Percentiles rank a stretch among this genome's conserved stretches.
These are phyloP conservation scores for Glaucopsyche alexis DNA, from an alignment of 2,888 invertebrate species.

Conservation along the genomic window DNA sequence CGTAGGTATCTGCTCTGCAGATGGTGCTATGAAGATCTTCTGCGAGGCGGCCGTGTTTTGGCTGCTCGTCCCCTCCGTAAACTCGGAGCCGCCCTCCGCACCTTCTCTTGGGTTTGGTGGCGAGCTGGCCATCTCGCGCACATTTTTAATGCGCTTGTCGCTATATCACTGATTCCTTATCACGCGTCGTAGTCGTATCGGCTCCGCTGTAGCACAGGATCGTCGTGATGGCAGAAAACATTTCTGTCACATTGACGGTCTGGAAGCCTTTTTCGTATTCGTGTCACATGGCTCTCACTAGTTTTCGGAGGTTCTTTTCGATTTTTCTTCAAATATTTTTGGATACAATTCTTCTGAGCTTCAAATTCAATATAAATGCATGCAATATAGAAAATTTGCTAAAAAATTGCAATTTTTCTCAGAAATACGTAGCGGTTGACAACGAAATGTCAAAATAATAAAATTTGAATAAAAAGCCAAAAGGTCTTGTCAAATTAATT, in stretches of 20 bases:
- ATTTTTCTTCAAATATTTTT: constrained; percentile 6
- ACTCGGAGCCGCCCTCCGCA: constrained; percentile 72
- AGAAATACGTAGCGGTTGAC: constrained; percentile 79
- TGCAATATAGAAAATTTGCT: constrained; percentile 54
- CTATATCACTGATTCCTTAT: constrained; percentile 70
- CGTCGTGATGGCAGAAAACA: constrained; percentile 78
- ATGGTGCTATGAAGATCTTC: constrained; percentile 75
- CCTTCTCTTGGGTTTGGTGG: constrained; percentile 77
- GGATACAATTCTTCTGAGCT: constrained; percentile 21
- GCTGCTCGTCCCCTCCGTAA: constrained; percentile 69
- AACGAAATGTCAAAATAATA: constrained; percentile 80
- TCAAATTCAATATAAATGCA: constrained; percentile 55
- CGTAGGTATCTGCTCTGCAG: constrained; percentile 69
- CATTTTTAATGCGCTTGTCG: constrained; percentile 74
- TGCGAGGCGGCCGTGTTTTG: constrained; percentile 73
- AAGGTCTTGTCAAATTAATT: constrained; percentile 77
- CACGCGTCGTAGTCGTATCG: constrained; percentile 62
- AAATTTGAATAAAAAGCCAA: constrained; percentile 64
- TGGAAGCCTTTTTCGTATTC: constrained; percentile 79
- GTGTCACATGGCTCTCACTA: constrained; percentile 78
- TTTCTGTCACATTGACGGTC: constrained; percentile 80
- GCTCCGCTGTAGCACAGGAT: constrained; percentile 66
- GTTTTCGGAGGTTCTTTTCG: constrained; percentile 58
- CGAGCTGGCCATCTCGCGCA: constrained; percentile 79
- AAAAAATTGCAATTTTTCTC: constrained; percentile 65